Evolutionary conservation across 2,113 vertebrate genomes (phyloP).

Genomic region (Heterocephalus glaber): DNA sequence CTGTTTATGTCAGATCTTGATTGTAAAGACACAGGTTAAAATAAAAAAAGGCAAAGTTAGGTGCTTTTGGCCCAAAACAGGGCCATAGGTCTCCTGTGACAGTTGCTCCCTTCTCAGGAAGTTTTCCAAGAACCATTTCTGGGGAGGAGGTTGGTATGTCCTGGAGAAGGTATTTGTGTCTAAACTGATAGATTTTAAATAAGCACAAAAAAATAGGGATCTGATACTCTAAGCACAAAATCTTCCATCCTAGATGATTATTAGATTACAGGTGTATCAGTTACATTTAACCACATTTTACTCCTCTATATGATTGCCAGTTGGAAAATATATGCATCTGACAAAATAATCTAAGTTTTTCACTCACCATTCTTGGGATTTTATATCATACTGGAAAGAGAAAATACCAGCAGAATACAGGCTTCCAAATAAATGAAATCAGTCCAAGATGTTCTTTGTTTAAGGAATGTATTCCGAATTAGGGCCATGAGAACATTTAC

Average conservation of each 20-base stretch:
- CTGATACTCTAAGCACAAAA: background rate
- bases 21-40: background rate
- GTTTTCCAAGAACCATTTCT: background rate
- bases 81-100: background rate
- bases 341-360: slow-evolving; percentile 25
- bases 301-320: background rate
- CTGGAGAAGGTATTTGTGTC: background rate
- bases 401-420: background rate
- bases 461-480: slow-evolving; percentile 18
- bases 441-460: slow-evolving; percentile 64
- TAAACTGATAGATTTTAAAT: slow-evolving; percentile 23
- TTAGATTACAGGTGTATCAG: background rate
- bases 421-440: slow-evolving; percentile 54
- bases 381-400: background rate
- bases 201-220: background rate
- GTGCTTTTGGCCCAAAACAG: background rate
- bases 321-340: slow-evolving; percentile 47
- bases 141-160: background rate
- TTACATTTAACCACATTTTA: background rate
- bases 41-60: background rate
- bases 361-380: slow-evolving; percentile 7
- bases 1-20: background rate
- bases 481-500: slow-evolving; percentile 41
- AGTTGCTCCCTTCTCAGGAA: background rate
- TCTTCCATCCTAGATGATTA: background rate